A percentile compares a stretch with the other conserved stretches of the same genome.
Conservation (phyloP, 2,888 invertebrate genomes). For the Lasioglossum vierecki region DNA sequence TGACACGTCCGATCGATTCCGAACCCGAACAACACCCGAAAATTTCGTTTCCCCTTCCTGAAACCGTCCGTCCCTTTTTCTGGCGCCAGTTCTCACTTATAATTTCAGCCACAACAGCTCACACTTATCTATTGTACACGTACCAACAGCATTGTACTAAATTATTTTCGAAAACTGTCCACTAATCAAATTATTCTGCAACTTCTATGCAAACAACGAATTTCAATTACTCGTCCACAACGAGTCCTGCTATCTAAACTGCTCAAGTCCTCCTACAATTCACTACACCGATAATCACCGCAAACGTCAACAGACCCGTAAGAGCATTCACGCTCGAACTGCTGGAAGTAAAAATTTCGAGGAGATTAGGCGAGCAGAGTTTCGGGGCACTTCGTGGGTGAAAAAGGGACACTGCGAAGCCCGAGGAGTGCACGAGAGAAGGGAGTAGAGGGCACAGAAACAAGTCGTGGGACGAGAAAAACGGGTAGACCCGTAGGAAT, state of each 20-base stretch:
- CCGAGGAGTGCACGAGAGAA: neutral
- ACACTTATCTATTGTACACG: neutral
- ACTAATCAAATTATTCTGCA: neutral
- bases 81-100: neutral
- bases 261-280: neutral
- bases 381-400: neutral
- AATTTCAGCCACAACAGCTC: neutral
- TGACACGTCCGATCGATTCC: slow-evolving; percentile 9
- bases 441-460: neutral
- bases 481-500: neutral
- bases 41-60: neutral
- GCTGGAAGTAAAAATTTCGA: slow-evolving; percentile 7
- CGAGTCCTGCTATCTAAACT: neutral
- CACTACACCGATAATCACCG: neutral
- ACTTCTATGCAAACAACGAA: neutral
- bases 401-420: neutral
- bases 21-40: neutral
- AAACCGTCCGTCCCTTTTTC: neutral
- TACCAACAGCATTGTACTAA: neutral
- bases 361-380: slow-evolving; percentile 4
- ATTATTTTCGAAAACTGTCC: neutral
- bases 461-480: neutral
- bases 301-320: neutral
- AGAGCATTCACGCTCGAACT: neutral
- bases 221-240: neutral